Conservation (phyloP, 1,140 invertebrate genomes). For the Solenopsis invicta region DNA sequence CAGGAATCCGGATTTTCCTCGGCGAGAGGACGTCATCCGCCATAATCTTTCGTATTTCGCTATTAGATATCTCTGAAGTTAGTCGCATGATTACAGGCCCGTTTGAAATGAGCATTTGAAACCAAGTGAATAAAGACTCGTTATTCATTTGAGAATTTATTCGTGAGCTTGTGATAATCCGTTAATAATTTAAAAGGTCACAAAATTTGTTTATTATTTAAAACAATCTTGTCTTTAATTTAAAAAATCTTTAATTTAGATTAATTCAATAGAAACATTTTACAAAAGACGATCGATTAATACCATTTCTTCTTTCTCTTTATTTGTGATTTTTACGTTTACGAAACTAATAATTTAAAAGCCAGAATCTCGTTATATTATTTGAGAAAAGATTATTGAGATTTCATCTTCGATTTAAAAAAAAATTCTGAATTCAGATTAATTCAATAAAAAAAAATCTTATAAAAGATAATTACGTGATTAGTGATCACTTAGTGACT, state of each 20-base stretch:
- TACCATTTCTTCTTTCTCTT: neutral
- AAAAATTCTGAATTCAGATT: neutral
- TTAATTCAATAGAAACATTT: neutral
- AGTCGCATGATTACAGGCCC: neutral
- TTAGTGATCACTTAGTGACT: too few species aligned
- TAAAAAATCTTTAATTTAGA: neutral
- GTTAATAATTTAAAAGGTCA: neutral
- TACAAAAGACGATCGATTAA: neutral
- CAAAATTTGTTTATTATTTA: neutral
- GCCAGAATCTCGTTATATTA: neutral
- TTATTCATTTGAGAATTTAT: neutral
- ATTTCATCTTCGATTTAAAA: neutral
- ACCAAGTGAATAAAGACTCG: neutral
- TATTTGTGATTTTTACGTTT: neutral
- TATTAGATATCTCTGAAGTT: conserved; percentile 5
- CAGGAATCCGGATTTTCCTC: neutral
- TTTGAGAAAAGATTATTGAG: too few species aligned
- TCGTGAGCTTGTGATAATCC: neutral
- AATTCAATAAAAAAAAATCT: neutral
- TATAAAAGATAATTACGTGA: too few species aligned
- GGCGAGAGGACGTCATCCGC: neutral
- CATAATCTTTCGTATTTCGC: conserved; percentile 17
- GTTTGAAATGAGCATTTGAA: neutral
- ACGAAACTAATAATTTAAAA: neutral
- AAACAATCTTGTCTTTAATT: neutral